Conservation (phyloP, 2,113 vertebrate species). For the Nothoprocta pentlandii region DNA sequence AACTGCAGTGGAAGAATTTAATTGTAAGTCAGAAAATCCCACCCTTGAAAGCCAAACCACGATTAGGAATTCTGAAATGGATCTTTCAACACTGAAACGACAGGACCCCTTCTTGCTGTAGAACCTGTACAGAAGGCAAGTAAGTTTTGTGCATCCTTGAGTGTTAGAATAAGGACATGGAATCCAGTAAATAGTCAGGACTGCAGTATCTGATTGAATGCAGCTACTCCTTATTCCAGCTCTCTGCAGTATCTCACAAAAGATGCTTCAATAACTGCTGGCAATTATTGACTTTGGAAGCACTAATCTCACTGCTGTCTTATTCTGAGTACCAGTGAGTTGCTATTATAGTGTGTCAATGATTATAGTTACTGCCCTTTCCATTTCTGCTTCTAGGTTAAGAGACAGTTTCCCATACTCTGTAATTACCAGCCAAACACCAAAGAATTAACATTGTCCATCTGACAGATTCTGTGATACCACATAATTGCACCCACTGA, state of each 20-base stretch:
- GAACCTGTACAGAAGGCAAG: background rate
- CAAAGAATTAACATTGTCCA: slow-evolving; percentile 40
- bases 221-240: background rate
- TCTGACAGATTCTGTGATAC: slow-evolving; percentile 44
- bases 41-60: background rate
- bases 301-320: background rate
- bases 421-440: slow-evolving; percentile 59
- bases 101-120: background rate
- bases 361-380: slow-evolving; percentile 20
- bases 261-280: background rate
- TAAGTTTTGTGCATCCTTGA: background rate
- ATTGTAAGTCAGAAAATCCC: background rate
- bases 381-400: slow-evolving; percentile 15
- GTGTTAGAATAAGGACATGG: background rate
- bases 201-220: background rate
- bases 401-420: background rate
- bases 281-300: slow-evolving; percentile 24
- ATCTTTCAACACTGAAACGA: background rate
- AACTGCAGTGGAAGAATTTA: background rate
- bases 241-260: background rate
- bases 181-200: background rate
- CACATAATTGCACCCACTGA: slow-evolving; percentile 11
- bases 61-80: background rate
- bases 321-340: background rate
- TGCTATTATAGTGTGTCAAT: background rate